These are phyloP conservation scores for Sarcoramphus papa DNA, from an alignment of 2,797 vertebrate species.

Conservation along the genomic window DNA sequence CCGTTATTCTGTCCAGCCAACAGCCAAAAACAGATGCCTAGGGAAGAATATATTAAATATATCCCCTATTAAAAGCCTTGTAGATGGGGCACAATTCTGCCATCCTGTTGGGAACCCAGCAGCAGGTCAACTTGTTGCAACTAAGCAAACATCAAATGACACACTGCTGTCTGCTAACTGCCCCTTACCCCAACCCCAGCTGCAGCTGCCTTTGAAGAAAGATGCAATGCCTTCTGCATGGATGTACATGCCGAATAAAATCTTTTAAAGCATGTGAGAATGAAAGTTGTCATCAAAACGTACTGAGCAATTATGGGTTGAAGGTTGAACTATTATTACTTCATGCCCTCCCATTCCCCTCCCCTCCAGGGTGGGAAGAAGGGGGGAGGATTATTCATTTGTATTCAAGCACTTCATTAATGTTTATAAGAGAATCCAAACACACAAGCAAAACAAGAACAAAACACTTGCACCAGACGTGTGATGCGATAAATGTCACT, in stretches of 20 bases:
- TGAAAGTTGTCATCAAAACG: conserved; percentile 42
- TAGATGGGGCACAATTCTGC: not conserved
- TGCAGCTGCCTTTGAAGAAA: conserved; percentile 45
- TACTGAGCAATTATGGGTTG: conserved; percentile 24
- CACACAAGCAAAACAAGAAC: conserved; percentile 51
- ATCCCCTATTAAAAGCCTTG: not conserved
- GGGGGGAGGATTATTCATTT: conserved; percentile 38
- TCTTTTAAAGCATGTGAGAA: conserved; percentile 47
- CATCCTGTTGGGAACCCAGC: not conserved
- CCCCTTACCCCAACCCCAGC: not conserved
- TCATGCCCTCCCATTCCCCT: conserved; percentile 27
- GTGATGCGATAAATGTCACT: conserved; percentile 48
- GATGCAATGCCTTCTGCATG: conserved; percentile 13
- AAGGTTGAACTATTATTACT: conserved; percentile 60
- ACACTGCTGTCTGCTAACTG: not conserved
- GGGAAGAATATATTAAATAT: not conserved
- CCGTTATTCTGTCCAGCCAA: not conserved
- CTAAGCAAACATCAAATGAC: not conserved
- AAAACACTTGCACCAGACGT: conserved; percentile 2
- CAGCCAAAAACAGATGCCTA: not conserved
- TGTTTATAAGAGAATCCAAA: conserved; percentile 66
- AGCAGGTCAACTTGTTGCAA: not conserved
- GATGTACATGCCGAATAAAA: not conserved
- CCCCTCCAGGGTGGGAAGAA: conserved; percentile 23
- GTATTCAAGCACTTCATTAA: conserved; percentile 56